These are phyloP conservation scores for Xiphorhynchus erythropygius DNA, from an alignment of 2,797 vertebrate genomes.

Conservation along the genomic window DNA sequence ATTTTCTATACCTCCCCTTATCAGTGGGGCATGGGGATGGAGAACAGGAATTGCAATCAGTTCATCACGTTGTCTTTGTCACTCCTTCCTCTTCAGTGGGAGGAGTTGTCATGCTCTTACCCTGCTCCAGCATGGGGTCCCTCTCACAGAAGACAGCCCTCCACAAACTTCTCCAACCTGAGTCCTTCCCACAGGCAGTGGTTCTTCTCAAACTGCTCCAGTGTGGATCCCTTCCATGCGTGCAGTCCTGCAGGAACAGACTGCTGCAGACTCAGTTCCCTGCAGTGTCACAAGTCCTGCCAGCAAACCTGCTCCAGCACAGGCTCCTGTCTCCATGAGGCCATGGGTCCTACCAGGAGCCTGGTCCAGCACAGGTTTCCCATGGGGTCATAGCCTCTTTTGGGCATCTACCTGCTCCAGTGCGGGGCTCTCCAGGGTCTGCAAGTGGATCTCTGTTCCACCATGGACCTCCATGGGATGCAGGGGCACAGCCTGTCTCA, in stretches of 20 bases:
- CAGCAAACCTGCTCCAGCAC: background rate
- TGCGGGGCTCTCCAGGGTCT: background rate
- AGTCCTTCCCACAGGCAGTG: background rate
- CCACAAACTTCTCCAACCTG: background rate
- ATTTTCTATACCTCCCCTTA: background rate
- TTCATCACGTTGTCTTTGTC: background rate
- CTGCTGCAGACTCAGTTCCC: too few relatives aligned
- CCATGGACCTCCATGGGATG: background rate
- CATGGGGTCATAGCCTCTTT: background rate
- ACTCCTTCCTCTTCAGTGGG: background rate
- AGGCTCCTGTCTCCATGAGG: background rate
- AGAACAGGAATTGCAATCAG: background rate
- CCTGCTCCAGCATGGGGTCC: accelerated
- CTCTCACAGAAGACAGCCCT: background rate
- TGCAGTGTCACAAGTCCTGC: background rate
- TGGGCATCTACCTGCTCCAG: background rate
- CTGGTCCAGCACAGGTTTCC: background rate
- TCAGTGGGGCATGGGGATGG: accelerated
- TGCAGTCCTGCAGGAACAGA: background rate
- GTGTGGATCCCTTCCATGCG: too few relatives aligned
- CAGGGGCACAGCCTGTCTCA: background rate
- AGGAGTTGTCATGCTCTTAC: background rate
- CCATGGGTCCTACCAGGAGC: background rate
- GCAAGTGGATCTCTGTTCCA: background rate
- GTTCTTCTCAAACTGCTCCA: background rate